Evolutionary conservation across 2,113 vertebrate genomes (phyloP).

Genomic region (Brevimyrus niger): DNA sequence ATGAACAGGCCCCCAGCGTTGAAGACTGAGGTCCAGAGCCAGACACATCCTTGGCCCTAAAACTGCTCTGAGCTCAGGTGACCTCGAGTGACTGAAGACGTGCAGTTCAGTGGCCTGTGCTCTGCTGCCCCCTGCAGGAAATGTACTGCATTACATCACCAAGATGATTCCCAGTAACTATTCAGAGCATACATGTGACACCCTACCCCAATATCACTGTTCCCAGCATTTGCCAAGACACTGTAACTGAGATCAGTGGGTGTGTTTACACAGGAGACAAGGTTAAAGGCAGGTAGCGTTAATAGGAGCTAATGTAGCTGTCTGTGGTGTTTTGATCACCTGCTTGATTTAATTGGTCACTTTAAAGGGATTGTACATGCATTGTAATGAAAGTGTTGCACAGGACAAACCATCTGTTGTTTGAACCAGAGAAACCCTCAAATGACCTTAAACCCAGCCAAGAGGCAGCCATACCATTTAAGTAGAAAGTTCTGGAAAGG

Average conservation of each 20-base stretch:
- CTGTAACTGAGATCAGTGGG: background rate
- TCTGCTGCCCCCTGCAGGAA: slow-evolving; percentile 25
- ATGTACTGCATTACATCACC: background rate
- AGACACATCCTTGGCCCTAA: slow-evolving; percentile 26
- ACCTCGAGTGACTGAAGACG: slow-evolving; percentile 25
- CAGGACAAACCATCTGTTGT: background rate
- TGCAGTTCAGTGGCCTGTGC: slow-evolving; percentile 17
- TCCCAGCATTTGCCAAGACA: background rate
- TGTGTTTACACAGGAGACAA: background rate
- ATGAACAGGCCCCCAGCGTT: background rate
- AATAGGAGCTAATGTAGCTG: background rate
- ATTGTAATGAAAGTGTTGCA: background rate
- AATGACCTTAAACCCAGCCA: background rate
- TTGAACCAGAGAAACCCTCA: background rate
- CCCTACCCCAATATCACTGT: background rate
- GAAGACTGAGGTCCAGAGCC: background rate
- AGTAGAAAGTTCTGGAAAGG: background rate
- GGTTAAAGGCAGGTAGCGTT: background rate
- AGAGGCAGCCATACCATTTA: background rate
- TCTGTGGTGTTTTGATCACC: background rate
- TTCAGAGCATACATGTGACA: background rate
- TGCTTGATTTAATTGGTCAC: background rate
- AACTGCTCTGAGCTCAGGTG: slow-evolving; percentile 17
- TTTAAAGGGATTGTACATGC: background rate
- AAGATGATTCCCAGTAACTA: background rate